A percentile compares a stretch with the other conserved stretches of the same genome.
Evolutionary conservation across 1,140 invertebrate genomes (phyloP).

Genomic region (Zaprionus ornatus): DNA sequence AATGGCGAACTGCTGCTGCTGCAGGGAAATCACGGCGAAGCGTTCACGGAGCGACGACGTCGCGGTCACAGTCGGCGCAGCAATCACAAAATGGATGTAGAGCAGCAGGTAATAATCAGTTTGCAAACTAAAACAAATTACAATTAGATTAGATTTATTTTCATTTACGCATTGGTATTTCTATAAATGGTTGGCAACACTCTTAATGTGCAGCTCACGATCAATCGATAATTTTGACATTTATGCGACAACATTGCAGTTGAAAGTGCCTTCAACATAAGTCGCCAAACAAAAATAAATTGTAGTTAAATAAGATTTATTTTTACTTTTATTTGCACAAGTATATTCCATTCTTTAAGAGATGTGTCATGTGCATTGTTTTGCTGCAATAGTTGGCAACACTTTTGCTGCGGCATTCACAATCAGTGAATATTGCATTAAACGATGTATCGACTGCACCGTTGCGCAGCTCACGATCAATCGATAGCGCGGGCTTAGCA

Average conservation of each 20-base stretch:
- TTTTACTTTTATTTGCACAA: too few relatives aligned
- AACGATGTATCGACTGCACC: neutral
- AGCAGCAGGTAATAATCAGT: slow-evolving; percentile 67
- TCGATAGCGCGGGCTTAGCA: neutral
- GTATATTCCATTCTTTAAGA: too few relatives aligned
- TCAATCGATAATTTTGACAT: neutral
- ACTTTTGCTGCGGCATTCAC: neutral
- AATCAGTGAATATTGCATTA: neutral
- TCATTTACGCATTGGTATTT: neutral
- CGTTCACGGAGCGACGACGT: slow-evolving; percentile 74
- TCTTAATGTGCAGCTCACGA: neutral
- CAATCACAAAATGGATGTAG: slow-evolving; percentile 81
- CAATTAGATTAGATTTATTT: neutral
- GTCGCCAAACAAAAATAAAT: too few relatives aligned
- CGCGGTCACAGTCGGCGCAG: slow-evolving; percentile 76
- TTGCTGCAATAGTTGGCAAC: neutral
- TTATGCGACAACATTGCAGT: neutral
- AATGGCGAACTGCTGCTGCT: slow-evolving; percentile 71
- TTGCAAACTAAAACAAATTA: too few relatives aligned
- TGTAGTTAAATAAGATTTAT: too few relatives aligned
- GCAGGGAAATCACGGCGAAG: slow-evolving; percentile 63
- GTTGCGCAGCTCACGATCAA: neutral
- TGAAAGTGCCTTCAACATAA: too few relatives aligned
- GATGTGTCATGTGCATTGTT: too few relatives aligned
- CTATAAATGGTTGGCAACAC: neutral